Base-by-base conservation (phyloP, 2,113 vertebrate species). In the Chionodraco myersi region DNA sequence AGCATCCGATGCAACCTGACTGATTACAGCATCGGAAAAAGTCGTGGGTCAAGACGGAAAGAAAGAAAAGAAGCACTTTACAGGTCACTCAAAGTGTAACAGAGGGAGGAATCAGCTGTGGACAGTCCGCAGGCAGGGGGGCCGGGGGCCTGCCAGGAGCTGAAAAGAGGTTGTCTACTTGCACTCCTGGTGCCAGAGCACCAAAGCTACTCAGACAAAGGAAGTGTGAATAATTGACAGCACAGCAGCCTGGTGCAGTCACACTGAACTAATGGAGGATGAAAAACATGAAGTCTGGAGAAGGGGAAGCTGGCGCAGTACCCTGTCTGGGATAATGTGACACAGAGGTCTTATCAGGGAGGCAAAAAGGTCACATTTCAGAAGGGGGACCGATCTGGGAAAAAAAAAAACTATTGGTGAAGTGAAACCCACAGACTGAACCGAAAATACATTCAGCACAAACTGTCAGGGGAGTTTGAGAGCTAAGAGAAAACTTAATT, bases 211-310 rank as follows among this genome's bases (percentile, higher is more conserved):
- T 79, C 82, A 78, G 68, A 89, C 87, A 74, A 87, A 77, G 72
- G 56, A 59, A 53, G 53, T 76, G 79, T 94, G 80, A 94, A 91
- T 91, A 87, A 92, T 89, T 92, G 88, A 94, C 83, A 78, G 78
- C 62, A 14, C 62, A 57, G 83, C 79, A 51, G 67, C 82, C 60
- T 3, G 65, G 63, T 63, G 86, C 74, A 77, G 82, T 75, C 79
- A 72, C 79, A 85, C 21, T 56, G 74, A 85, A 77, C 88, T 88
- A 87, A 89, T 83, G 86, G 84, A 85, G 74, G 82, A 65, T 68
- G 84, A 80, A 77, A 69, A 79, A 80, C 70, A 85, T 79, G 77
- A 71, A 79, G 75, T 87, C 75, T 75, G 58, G 60, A 58, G 84
- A 58, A 63, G 15, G 18, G 45, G 49, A n/a, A 34, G 68, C 4